phyloP scores from a whole-genome alignment of 2,113 vertebrate species.

The Lepus americanus region DNA sequence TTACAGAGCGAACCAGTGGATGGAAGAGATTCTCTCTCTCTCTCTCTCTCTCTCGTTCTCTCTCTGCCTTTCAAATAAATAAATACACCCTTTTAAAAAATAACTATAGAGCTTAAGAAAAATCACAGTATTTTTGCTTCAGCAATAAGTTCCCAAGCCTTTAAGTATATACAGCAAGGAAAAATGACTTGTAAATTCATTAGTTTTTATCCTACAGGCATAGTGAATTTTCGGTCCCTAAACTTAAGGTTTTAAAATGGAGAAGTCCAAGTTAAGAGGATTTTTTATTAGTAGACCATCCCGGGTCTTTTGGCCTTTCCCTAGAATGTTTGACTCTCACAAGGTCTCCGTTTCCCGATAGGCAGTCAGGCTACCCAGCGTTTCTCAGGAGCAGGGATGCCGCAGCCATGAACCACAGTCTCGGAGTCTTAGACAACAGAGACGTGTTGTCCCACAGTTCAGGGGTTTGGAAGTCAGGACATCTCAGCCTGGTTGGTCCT shows the following conservation, averaged over 20 bases:
- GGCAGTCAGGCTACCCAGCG: neutral
- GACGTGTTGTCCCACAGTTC: neutral
- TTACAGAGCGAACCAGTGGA: neutral
- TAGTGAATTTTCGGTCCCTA: neutral
- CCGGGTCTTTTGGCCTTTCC: neutral
- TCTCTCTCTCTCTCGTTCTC: no score
- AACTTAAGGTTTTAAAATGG: constrained; percentile 37
- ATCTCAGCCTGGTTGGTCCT: neutral
- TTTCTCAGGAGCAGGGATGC: neutral
- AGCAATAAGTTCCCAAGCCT: constrained; percentile 32
- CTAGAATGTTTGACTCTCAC: neutral
- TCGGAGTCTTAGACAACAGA: neutral
- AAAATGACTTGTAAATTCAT: constrained; percentile 1
- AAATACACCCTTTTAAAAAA: no score
- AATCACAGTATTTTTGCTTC: constrained; percentile 27
- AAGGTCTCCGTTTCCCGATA: neutral
- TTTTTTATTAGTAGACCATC: neutral
- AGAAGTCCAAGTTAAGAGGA: neutral
- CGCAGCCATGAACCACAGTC: neutral
- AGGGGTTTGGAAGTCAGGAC: neutral
- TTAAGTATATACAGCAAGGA: neutral
- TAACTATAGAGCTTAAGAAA: no score
- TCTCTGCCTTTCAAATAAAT: no score
- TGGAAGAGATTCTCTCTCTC: no score
- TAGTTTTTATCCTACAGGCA: neutral